Evolutionary conservation across 2,113 vertebrate genomes (phyloP).

Genomic region (Nesogale talazaci): DNA sequence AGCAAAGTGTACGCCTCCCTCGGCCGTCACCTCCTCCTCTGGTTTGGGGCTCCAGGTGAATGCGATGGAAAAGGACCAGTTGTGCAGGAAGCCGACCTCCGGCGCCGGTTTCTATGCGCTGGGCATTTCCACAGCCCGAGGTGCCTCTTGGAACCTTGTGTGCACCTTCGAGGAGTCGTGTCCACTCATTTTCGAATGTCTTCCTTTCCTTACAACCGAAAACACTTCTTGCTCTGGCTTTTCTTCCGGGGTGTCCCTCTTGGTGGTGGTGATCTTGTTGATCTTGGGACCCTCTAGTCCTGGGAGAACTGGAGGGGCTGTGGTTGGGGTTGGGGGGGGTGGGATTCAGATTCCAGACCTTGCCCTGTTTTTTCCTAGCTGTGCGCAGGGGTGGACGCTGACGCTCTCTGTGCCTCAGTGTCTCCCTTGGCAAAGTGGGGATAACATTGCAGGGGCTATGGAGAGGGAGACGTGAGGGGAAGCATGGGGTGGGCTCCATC

Average conservation of each 20-base stretch:
- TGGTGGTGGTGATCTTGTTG: background rate
- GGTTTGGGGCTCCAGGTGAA: background rate
- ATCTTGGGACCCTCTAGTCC: no score
- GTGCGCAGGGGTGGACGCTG: background rate
- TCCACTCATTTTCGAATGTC: slow-evolving; percentile 41
- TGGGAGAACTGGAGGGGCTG: background rate
- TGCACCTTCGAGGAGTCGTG: slow-evolving; percentile 43
- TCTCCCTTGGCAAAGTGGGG: background rate
- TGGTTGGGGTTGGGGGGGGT: background rate
- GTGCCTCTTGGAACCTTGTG: slow-evolving; percentile 28
- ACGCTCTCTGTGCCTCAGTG: background rate
- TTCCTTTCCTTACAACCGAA: slow-evolving; percentile 32
- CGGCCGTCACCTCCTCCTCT: background rate
- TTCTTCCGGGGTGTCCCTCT: background rate
- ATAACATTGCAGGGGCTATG: background rate
- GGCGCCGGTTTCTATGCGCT: background rate
- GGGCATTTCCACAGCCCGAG: background rate
- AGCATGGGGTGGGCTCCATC: background rate
- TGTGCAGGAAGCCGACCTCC: accelerated
- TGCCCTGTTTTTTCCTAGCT: background rate
- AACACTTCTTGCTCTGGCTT: background rate
- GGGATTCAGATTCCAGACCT: background rate
- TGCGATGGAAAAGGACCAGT: background rate
- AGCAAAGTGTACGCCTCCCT: background rate
- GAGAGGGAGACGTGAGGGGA: background rate